Conservation (phyloP, 2,888 invertebrate species). For the Melanchra persicariae region DNA sequence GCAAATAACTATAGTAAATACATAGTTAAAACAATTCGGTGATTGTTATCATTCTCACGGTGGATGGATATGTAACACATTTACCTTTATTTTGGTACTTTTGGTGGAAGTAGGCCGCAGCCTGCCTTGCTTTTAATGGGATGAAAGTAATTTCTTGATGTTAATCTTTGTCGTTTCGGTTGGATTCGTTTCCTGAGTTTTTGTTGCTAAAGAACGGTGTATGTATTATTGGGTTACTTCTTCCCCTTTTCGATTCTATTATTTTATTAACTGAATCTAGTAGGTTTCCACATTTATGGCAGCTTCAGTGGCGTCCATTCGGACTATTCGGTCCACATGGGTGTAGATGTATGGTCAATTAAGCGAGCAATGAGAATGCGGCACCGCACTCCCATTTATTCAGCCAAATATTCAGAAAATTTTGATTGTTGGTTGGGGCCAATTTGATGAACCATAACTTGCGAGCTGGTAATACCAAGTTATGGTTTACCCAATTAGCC, state of each 20-base stretch:
- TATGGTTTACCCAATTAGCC: neutral
- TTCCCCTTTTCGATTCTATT: neutral
- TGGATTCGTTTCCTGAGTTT: neutral
- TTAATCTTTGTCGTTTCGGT: conserved; percentile 3
- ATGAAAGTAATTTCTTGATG: conserved; percentile 41
- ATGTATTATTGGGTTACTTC: neutral
- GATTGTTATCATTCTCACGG: conserved; percentile 65
- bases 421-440: too few species aligned
- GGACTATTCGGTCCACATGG: too few species aligned
- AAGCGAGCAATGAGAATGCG: too few species aligned
- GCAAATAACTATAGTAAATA: conserved; percentile 47
- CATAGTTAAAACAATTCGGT: conserved; percentile 56
- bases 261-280: neutral
- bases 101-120: conserved; percentile 21
- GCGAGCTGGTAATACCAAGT: neutral
- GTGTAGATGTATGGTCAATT: too few species aligned
- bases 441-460: too few species aligned
- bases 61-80: conserved; percentile 52
- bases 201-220: neutral
- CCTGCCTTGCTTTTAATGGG: conserved; percentile 16
- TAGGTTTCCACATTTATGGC: neutral
- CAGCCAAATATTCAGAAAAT: too few species aligned
- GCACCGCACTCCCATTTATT: too few species aligned
- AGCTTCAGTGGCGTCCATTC: too few species aligned
- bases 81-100: conserved; percentile 9